These are phyloP conservation scores for Drosophila pachea DNA, from an alignment of 1,140 invertebrate species.

Conservation along the genomic window DNA sequence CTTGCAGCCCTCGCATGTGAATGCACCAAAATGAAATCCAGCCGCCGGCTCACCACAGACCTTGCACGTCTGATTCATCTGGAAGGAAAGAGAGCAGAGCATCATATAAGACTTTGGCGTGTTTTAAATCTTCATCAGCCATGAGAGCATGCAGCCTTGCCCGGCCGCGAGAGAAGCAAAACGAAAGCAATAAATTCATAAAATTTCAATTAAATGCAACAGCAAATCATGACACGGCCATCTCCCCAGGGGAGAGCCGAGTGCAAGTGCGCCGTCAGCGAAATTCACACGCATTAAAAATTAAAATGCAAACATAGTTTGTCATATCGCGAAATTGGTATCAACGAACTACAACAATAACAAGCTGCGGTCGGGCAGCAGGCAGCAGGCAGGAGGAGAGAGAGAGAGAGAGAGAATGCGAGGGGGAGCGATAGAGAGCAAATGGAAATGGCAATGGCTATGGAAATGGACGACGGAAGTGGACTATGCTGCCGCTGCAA, in stretches of 20 bases:
- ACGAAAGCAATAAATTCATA: constrained; percentile 75
- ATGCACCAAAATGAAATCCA: constrained; percentile 93
- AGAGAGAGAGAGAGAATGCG: constrained; percentile 26
- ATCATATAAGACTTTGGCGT: constrained; percentile 38
- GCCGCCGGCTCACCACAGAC: constrained; percentile 92
- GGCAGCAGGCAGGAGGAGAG: neutral
- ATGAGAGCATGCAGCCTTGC: constrained; percentile 10
- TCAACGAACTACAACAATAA: constrained; percentile 45
- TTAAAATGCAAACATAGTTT: constrained; percentile 78
- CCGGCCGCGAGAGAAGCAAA: constrained; percentile 22
- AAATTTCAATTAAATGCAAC: constrained; percentile 79
- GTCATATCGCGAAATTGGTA: constrained; percentile 77
- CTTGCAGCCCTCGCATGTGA: constrained; percentile 95
- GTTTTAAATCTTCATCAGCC: neutral
- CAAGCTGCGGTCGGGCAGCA: neutral
- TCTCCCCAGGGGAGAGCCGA: constrained; percentile 44
- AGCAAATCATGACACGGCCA: constrained; percentile 76
- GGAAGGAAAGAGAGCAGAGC: constrained; percentile 73
- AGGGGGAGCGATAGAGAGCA: constrained; percentile 35
- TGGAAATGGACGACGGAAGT: constrained; percentile 69
- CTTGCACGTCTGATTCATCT: constrained; percentile 91
- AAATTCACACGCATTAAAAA: constrained; percentile 79
- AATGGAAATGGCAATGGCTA: constrained; percentile 60
- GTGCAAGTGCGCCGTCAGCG: constrained; percentile 56
- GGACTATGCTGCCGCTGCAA: constrained; percentile 26